Conservation (phyloP, 2,797 vertebrate genomes). For the Xenentodon cancila region DNA sequence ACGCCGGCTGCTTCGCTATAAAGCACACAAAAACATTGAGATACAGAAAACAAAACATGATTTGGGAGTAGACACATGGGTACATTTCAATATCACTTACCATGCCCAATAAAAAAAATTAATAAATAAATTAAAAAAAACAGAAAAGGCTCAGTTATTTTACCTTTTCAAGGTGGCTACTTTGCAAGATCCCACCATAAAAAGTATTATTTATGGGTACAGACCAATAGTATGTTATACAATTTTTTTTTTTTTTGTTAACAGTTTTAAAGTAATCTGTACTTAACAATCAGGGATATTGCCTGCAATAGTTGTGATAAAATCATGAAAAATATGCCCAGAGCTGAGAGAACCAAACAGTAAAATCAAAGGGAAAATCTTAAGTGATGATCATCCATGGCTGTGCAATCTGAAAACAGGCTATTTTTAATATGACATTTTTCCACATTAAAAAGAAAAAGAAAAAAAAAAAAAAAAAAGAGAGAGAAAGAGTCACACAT, state of each 20-base stretch:
- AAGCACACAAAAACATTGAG: conserved; percentile 99
- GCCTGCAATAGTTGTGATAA: conserved; percentile 87
- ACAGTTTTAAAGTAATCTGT: conserved; percentile 51
- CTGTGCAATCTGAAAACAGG: conserved; percentile 80
- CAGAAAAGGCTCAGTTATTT: conserved; percentile 69
- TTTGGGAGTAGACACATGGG: conserved; percentile 96
- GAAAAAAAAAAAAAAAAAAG: conserved; percentile 76
- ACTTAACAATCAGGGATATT: conserved; percentile 49
- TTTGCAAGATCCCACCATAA: conserved; percentile 53
- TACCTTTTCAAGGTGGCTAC: conserved; percentile 70
- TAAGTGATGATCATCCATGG: conserved; percentile 77
- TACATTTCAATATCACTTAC: conserved; percentile 98
- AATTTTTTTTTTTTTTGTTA: conserved; percentile 19
- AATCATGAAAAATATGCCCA: conserved; percentile 88
- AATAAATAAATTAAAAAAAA: too few relatives aligned
- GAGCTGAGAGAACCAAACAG: conserved; percentile 79
- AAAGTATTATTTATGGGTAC: conserved; percentile 47
- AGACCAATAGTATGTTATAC: conserved; percentile 43
- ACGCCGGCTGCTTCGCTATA: conserved; percentile 99
- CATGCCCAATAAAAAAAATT: conserved; percentile 80
- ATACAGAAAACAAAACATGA: conserved; percentile 99
- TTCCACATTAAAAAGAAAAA: conserved; percentile 76
- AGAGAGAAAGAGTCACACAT: conserved; percentile 69
- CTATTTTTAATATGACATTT: conserved; percentile 78
- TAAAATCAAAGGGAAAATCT: conserved; percentile 59